Evolutionary conservation across 2,797 vertebrate species (phyloP).

Genomic region (Poecilia velifera): DNA sequence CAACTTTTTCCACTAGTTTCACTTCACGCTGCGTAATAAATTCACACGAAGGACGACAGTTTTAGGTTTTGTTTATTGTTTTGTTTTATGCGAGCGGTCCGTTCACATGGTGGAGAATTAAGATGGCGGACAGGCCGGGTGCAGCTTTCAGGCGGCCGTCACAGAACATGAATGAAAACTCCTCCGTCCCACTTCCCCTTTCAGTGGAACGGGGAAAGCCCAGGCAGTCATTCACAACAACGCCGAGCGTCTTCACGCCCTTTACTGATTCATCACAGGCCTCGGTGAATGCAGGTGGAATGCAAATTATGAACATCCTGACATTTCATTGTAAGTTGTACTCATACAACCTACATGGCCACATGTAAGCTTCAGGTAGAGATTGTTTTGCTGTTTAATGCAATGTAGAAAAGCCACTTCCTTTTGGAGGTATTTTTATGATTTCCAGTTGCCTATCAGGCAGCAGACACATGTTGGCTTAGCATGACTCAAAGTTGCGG

Average conservation of each 20-base stretch:
- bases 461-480: conserved; percentile 50
- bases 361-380: not conserved
- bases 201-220: conserved; percentile 27
- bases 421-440: not conserved
- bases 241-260: not conserved
- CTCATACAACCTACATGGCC: not conserved
- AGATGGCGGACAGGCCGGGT: not conserved
- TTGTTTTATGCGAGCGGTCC: not conserved
- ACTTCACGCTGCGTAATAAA: not conserved
- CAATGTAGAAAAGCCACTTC: not conserved
- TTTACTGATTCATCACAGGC: conserved; percentile 27
- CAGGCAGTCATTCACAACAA: conserved; percentile 8
- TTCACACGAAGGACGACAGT: not conserved
- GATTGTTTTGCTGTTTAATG: not conserved
- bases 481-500: not conserved
- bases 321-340: not conserved
- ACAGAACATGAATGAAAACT: conserved; percentile 5
- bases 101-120: not conserved
- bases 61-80: no score
- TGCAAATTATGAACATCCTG: not conserved
- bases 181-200: conserved; percentile 28
- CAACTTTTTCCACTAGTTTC: not conserved
- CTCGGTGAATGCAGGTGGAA: not conserved
- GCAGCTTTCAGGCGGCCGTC: not conserved
- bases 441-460: not conserved